phyloP scores from a whole-genome alignment of 2,888 invertebrate species.

The Petrophora chlorosata region DNA sequence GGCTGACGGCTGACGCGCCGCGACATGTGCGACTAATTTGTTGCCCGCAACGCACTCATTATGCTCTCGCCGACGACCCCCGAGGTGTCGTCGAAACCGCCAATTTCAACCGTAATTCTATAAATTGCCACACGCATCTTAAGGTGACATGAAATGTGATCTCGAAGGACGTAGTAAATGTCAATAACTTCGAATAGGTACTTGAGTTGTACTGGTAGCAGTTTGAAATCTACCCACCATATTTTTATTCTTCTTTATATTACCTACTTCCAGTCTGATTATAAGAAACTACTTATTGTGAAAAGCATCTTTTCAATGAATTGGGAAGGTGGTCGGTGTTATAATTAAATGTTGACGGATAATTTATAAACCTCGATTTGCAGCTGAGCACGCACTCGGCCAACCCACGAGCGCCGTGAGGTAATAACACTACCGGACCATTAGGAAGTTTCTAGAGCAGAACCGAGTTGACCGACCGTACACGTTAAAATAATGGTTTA shows the following conservation, averaged over 20 bases:
- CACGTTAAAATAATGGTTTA: conserved; percentile 32
- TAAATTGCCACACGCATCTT: conserved; percentile 69
- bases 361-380: conserved; percentile 55
- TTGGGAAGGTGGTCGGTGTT: conserved; percentile 44
- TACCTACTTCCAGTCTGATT: too few relatives aligned
- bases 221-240: too few relatives aligned
- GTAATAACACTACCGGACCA: conserved; percentile 34
- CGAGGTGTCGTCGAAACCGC: conserved; percentile 72
- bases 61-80: conserved; percentile 66
- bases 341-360: conserved; percentile 59
- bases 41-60: conserved; percentile 69
- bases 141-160: conserved; percentile 48
- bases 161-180: conserved; percentile 41
- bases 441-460: conserved; percentile 46
- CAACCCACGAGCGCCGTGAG: conserved; percentile 25
- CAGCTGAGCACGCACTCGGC: conserved; percentile 40
- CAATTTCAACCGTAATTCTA: conserved; percentile 74
- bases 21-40: conserved; percentile 82
- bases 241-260: too few relatives aligned
- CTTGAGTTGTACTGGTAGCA: too few relatives aligned
- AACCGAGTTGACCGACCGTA: conserved; percentile 37
- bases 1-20: conserved; percentile 76
- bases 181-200: too few relatives aligned
- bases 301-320: conserved; percentile 48
- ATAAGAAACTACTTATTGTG: too few relatives aligned